Evolutionary conservation across 2,797 vertebrate genomes (phyloP).

Genomic region (Eospalax fontanierii): DNA sequence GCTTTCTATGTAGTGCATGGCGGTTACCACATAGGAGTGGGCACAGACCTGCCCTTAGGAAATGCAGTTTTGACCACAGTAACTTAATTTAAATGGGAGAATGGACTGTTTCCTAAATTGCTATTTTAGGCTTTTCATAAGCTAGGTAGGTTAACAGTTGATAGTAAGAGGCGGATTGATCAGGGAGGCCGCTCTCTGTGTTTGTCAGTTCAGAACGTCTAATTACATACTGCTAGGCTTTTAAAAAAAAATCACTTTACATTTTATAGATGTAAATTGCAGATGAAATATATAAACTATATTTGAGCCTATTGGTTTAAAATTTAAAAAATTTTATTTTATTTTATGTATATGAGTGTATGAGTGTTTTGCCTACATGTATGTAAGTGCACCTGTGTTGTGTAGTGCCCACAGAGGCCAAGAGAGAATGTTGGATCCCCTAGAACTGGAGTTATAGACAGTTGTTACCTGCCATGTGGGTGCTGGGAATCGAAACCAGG

Average conservation of each 20-base stretch:
- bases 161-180: not conserved
- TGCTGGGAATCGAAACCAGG: no score
- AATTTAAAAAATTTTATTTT: not conserved
- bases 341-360: no score
- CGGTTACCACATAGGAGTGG: not conserved
- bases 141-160: constrained; percentile 47
- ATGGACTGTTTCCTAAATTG: not conserved
- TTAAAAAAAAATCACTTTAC: not conserved
- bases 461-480: no score
- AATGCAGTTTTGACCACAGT: not conserved
- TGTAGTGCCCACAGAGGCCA: no score
- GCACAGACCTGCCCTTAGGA: not conserved
- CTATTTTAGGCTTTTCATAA: constrained; percentile 46
- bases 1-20: not conserved
- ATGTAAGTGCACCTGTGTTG: no score
- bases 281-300: constrained; percentile 36
- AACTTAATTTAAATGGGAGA: constrained; percentile 48
- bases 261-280: not conserved
- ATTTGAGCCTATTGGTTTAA: constrained; percentile 55
- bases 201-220: constrained; percentile 26
- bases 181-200: not conserved
- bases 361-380: no score
- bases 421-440: no score
- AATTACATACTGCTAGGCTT: not conserved
- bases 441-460: no score